A percentile compares a stretch with the other conserved stretches of the same genome.
phyloP scores from a whole-genome alignment of 2,113 vertebrate genomes.

The Forbesichthys papilliferus region DNA sequence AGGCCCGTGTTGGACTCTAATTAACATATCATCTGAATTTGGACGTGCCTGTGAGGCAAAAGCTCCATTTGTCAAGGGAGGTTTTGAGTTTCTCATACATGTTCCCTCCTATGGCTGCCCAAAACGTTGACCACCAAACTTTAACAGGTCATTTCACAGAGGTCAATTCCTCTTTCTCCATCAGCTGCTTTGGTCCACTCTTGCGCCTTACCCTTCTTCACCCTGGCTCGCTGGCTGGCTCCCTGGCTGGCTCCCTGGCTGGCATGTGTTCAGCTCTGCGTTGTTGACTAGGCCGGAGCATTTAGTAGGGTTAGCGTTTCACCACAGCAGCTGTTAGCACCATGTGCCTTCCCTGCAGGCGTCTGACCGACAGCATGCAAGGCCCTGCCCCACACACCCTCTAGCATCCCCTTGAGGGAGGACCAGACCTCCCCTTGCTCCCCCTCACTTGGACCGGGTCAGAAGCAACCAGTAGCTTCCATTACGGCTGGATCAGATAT shows the following conservation, averaged over 20 bases:
- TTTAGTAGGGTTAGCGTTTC: conserved; percentile 75
- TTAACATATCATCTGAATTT: conserved; percentile 49
- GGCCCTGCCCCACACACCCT: conserved; percentile 66
- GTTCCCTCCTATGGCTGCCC: conserved; percentile 54
- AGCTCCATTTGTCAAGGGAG: conserved; percentile 36
- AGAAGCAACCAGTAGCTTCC: conserved; percentile 48
- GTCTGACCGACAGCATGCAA: conserved; percentile 73
- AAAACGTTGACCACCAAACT: conserved; percentile 58
- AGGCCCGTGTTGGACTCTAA: conserved; percentile 4
- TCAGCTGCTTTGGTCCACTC: conserved; percentile 66
- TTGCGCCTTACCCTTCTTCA: conserved; percentile 56
- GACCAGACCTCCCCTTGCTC: conserved; percentile 32
- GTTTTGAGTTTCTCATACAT: conserved; percentile 62
- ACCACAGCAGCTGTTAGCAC: conserved; percentile 75
- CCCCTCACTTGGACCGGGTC: conserved; percentile 49
- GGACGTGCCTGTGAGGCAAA: conserved; percentile 46
- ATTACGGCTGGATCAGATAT: conserved; percentile 49
- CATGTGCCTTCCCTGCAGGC: conserved; percentile 69
- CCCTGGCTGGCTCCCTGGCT: conserved; percentile 43
- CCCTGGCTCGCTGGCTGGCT: conserved; percentile 1
- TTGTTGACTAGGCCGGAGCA: conserved; percentile 68
- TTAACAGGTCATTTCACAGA: conserved; percentile 71
- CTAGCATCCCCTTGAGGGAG: conserved; percentile 58
- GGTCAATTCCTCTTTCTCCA: conserved; percentile 75
- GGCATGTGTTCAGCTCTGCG: conserved; percentile 69